Evolutionary conservation across 2,888 invertebrate species (phyloP).

Genomic region (Oeneis ivallda): DNA sequence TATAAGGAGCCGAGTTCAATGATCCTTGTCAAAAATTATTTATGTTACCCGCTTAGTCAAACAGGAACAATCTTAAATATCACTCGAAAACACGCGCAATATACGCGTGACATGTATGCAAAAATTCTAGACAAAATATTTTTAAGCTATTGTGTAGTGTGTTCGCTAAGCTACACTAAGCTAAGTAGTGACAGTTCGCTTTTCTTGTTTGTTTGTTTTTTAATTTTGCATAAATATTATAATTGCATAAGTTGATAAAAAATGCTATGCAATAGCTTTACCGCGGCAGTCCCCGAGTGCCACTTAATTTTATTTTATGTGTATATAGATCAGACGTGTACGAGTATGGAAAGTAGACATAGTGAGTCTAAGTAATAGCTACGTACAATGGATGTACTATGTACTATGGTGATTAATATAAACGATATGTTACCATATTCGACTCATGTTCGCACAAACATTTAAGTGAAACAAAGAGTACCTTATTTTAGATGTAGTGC

Average conservation of each 20-base stretch:
- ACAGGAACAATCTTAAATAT: neutral
- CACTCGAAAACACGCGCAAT: neutral
- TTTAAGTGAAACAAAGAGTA: slow-evolving; percentile 64
- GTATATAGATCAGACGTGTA: neutral
- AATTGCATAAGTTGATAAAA: too few species aligned
- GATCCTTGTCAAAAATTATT: neutral
- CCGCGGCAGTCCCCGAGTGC: too few species aligned
- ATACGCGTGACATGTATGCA: neutral
- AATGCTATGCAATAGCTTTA: too few species aligned
- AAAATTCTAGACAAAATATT: neutral
- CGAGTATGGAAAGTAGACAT: neutral
- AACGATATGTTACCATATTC: slow-evolving; percentile 43
- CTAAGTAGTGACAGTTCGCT: too few species aligned
- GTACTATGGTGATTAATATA: slow-evolving; percentile 32
- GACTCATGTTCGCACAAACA: slow-evolving; percentile 47
- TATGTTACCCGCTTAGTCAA: slow-evolving; percentile 3
- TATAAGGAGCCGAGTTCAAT: neutral
- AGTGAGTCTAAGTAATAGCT: neutral
- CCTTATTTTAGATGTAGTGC: slow-evolving; percentile 69
- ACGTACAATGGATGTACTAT: neutral
- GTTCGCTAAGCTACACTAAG: too few species aligned
- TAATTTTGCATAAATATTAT: too few species aligned
- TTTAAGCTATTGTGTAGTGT: too few species aligned
- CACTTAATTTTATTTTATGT: neutral
- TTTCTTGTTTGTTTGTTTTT: too few species aligned